Evolutionary conservation across 2,113 vertebrate genomes (phyloP).

Genomic region (Scatophagus argus): DNA sequence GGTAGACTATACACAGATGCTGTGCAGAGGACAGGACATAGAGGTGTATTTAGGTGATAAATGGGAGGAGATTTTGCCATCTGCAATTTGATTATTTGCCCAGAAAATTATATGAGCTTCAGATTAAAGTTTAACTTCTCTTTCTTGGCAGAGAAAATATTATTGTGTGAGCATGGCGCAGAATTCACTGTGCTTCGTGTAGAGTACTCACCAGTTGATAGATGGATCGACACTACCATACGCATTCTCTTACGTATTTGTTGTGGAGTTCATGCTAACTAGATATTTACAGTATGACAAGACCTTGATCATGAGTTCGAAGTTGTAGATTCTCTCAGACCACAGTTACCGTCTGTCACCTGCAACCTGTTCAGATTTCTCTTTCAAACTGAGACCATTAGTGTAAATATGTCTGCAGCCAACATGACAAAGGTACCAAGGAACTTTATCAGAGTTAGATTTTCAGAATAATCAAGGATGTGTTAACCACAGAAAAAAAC

Average conservation of each 20-base stretch:
- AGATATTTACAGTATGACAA: no score
- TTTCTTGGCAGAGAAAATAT: neutral
- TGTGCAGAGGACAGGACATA: neutral
- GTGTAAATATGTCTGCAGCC: neutral
- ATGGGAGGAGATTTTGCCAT: neutral
- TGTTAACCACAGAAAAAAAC: neutral
- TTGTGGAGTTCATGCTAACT: no score
- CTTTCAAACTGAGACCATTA: no score
- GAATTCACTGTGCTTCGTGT: neutral
- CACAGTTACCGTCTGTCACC: no score
- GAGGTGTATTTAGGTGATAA: constrained; percentile 11
- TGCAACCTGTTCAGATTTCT: no score
- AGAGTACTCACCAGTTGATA: neutral
- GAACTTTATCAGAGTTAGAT: neutral
- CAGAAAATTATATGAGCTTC: neutral
- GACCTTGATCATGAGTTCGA: no score
- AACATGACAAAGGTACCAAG: neutral
- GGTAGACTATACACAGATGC: constrained; percentile 67
- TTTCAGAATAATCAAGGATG: neutral
- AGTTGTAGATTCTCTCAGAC: no score
- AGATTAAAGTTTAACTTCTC: neutral
- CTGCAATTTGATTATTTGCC: neutral
- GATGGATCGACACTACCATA: neutral
- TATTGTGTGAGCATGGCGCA: neutral
- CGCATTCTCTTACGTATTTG: neutral